phyloP scores from a whole-genome alignment of 2,113 vertebrate genomes.

The Bufo gargarizans region DNA sequence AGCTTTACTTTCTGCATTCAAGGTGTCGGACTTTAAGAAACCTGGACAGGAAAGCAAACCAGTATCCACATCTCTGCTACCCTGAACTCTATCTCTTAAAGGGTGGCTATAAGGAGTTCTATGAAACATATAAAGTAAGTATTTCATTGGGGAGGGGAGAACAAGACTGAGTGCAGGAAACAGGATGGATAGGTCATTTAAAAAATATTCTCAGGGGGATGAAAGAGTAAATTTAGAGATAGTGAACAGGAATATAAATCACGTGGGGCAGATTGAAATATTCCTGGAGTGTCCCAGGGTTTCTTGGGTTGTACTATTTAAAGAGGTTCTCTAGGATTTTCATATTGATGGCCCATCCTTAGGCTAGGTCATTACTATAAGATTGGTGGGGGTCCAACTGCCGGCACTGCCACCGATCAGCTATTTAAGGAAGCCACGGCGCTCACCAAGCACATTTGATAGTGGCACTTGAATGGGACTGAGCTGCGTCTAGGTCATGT shows the following conservation, averaged over 20 bases:
- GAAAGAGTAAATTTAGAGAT: background rate
- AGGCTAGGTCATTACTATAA: too few species aligned
- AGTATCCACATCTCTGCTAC: conserved; percentile 71
- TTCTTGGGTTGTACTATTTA: too few species aligned
- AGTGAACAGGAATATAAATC: background rate
- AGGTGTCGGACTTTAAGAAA: conserved; percentile 72
- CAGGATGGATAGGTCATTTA: background rate
- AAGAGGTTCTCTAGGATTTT: too few species aligned
- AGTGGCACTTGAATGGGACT: too few species aligned
- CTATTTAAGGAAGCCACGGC: too few species aligned
- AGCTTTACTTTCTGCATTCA: conserved; percentile 10
- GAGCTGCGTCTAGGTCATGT: too few species aligned
- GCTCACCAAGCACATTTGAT: too few species aligned
- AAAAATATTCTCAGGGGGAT: background rate
- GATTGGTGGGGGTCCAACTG: too few species aligned
- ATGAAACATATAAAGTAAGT: conserved; percentile 68
- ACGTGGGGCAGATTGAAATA: background rate
- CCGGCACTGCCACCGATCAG: too few species aligned
- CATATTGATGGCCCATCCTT: too few species aligned
- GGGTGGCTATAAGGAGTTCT: conserved; percentile 76
- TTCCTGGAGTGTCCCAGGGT: too few species aligned
- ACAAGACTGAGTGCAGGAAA: background rate
- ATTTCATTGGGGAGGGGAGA: background rate
- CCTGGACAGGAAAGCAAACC: conserved; percentile 70
- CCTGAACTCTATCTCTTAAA: conserved; percentile 75